phyloP scores from a whole-genome alignment of 1,140 invertebrate genomes.

The Drosophila obscura region DNA sequence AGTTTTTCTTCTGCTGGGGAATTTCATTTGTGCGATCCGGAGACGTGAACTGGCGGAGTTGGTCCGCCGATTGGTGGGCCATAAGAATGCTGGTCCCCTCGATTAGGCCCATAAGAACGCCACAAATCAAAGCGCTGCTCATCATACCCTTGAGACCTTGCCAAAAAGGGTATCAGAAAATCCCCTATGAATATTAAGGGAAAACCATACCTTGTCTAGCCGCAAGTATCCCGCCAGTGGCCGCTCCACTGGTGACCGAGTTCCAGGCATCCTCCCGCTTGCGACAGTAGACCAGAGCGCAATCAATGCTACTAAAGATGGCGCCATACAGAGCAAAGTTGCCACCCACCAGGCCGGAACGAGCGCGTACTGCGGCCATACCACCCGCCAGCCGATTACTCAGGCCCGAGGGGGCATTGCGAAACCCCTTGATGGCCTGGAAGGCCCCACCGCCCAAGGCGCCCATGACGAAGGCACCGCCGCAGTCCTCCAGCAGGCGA shows the following conservation, averaged over 20 bases:
- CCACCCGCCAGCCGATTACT: slow-evolving; percentile 43
- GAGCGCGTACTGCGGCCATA: slow-evolving; percentile 39
- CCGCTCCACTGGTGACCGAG: slow-evolving; percentile 61
- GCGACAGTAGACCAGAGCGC: slow-evolving; percentile 48
- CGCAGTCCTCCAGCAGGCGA: slow-evolving; percentile 68
- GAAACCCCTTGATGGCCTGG: slow-evolving; percentile 65
- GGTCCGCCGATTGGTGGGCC: slow-evolving; percentile 54
- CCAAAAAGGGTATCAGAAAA: background rate
- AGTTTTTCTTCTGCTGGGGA: slow-evolving; percentile 18
- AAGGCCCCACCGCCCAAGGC: slow-evolving; percentile 56
- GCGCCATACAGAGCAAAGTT: slow-evolving; percentile 68
- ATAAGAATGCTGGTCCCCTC: slow-evolving; percentile 58
- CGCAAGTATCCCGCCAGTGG: slow-evolving; percentile 60
- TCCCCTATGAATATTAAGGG: background rate
- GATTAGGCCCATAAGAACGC: slow-evolving; percentile 58
- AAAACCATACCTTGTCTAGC: slow-evolving; percentile 50
- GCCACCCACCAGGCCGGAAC: slow-evolving; percentile 44
- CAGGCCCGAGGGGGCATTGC: slow-evolving; percentile 61
- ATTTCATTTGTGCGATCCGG: slow-evolving; percentile 42
- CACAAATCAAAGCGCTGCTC: slow-evolving; percentile 64
- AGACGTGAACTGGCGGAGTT: slow-evolving; percentile 54
- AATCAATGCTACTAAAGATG: slow-evolving; percentile 64
- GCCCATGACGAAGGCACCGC: slow-evolving; percentile 68
- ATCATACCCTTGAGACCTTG: slow-evolving; percentile 54
- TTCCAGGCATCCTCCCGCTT: slow-evolving; percentile 72